Percentiles rank a stretch among this genome's conserved stretches.
Evolutionary conservation across 1,140 invertebrate genomes (phyloP).

Genomic region (Latrodectus geometricus): DNA sequence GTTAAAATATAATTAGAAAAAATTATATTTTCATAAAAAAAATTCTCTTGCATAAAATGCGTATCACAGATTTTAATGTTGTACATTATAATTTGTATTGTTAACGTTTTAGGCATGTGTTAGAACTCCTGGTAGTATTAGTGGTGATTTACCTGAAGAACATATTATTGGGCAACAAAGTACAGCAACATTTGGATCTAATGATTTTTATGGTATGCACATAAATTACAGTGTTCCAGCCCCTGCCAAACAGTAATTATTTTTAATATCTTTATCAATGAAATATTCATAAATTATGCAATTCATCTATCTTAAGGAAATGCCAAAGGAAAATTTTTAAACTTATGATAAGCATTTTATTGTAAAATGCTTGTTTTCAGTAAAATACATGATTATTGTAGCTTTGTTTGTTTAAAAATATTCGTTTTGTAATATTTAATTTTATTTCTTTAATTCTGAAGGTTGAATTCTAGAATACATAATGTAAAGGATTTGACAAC

Average conservation of each 20-base stretch:
- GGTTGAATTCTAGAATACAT: too few species aligned
- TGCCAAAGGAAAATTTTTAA: too few species aligned
- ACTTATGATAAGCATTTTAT: too few species aligned
- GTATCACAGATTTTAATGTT: too few species aligned
- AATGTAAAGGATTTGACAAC: too few species aligned
- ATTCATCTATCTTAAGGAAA: too few species aligned
- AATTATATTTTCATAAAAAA: too few species aligned
- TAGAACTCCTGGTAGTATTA: slow-evolving; percentile 5
- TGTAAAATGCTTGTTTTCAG: neutral
- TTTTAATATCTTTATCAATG: neutral
- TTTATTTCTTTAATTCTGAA: too few species aligned
- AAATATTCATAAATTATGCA: neutral
- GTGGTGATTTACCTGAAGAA: slow-evolving; percentile 11
- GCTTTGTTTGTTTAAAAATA: neutral
- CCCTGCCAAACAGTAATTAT: slow-evolving; percentile 13
- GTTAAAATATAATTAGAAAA: too few species aligned
- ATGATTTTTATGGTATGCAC: neutral
- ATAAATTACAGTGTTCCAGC: slow-evolving; percentile 18
- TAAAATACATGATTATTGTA: neutral
- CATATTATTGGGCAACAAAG: slow-evolving; percentile 25
- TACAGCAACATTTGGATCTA: neutral
- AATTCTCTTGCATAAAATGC: too few species aligned
- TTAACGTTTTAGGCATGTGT: slow-evolving; percentile 6
- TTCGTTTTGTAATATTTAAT: too few species aligned
- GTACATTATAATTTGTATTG: too few species aligned